Base-by-base conservation (phyloP, 2,797 vertebrate genomes). In the Carcharodon carcharias region DNA sequence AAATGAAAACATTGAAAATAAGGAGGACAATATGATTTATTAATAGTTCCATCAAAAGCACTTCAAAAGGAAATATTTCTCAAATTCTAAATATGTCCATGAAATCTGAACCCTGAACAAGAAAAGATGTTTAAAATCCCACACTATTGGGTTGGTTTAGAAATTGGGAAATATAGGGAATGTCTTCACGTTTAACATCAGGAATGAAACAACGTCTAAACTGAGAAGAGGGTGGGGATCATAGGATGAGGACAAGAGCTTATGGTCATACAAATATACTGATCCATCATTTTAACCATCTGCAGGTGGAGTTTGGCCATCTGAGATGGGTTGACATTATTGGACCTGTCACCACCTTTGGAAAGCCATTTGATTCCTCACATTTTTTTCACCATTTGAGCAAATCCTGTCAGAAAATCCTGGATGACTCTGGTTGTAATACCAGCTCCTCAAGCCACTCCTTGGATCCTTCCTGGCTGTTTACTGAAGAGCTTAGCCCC, bases 241-340 rank as follows among this genome's bases (percentile, higher is more conserved):
- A 77, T 35, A 1, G 71, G 12, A 35, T 77, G 31, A 77, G 71
- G 9, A 77, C 35, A 3, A 77, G 8, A 77, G 11, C 28, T 2
- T 28, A 28, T 11, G 31, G 28, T 73, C 71, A 73, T 12, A 73
- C 9, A 71, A 4, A 28, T 71, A 35, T 11, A 63, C 61, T 14
- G 99, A 97, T 99, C 99, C 99, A 99, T 99, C 99, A 99, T 99
- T 97, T 99, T 99, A 95, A 99, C 99, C 99, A 99, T 99, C 97
- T 99, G 99, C 97, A 99, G 99, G 97, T 99, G 99, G 96, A 99
- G 97, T 98, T 99, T 99, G 96, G 99, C 99, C 98, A 99, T 97
- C 97, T 99, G 99, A 96, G 99, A 99, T 14, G 99, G 99, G 97
- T 99, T 99, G 96, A 99, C 99, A 82, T 99, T 99, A 98, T 99